phyloP scores from a whole-genome alignment of 2,113 vertebrate genomes.

The Pyxicephalus adspersus region DNA sequence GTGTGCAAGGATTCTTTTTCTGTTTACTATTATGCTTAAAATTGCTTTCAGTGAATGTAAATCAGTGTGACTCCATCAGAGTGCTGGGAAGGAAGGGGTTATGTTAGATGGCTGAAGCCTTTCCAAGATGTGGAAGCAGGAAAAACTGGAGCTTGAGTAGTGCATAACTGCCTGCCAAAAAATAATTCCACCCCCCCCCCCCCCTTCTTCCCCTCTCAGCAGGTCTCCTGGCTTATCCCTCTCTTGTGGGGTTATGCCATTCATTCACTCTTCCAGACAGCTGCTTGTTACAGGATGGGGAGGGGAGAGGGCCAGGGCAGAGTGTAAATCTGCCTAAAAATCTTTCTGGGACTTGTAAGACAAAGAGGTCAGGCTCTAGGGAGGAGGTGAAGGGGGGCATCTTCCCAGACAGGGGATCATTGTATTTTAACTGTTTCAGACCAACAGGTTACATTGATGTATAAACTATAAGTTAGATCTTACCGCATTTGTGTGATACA shows the following conservation, averaged over 20 bases:
- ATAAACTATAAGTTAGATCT: no score
- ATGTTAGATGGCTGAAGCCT: constrained; percentile 16
- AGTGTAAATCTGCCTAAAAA: constrained; percentile 55
- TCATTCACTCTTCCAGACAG: constrained; percentile 55
- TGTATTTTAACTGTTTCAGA: constrained; percentile 39
- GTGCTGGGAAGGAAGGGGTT: constrained; percentile 25
- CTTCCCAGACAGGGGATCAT: constrained; percentile 25
- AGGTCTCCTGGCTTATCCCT: constrained; percentile 55
- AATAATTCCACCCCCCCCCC: constrained; percentile 36
- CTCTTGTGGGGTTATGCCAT: constrained; percentile 55
- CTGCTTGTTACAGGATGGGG: constrained; percentile 51
- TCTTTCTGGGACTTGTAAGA: constrained; percentile 56
- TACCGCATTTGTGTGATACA: no score
- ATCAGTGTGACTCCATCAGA: background rate
- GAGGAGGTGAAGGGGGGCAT: constrained; percentile 20
- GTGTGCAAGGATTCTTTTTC: background rate
- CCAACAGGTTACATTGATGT: background rate
- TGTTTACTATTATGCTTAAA: background rate
- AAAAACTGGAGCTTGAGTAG: constrained; percentile 50
- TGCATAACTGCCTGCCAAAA: constrained; percentile 48
- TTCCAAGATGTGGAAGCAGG: constrained; percentile 45
- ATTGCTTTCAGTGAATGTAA: background rate
- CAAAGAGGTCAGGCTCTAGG: constrained; percentile 53
- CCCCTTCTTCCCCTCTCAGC: constrained; percentile 33
- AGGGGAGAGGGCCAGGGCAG: constrained; percentile 43